Percentiles rank a stretch among this genome's conserved stretches.
phyloP scores from a whole-genome alignment of 1,140 invertebrate genomes.

The Meloidogyne floridensis region DNA sequence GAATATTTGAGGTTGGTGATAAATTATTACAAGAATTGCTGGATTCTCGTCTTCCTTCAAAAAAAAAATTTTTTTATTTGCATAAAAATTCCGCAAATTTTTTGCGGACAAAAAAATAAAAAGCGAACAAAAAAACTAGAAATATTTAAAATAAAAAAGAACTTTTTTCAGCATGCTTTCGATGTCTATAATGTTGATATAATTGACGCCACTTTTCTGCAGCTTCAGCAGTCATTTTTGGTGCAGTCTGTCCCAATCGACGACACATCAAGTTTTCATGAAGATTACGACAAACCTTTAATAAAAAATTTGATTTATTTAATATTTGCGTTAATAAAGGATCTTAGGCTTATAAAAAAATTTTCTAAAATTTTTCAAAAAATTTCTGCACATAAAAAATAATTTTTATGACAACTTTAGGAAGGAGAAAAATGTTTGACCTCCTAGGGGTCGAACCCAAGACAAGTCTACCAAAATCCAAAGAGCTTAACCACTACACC shows the following conservation, averaged over 20 bases:
- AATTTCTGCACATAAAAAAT: background rate
- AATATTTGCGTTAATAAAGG: background rate
- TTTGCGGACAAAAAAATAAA: too few species aligned
- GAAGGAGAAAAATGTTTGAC: too few species aligned
- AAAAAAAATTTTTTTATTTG: background rate
- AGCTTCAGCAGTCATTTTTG: conserved; percentile 62
- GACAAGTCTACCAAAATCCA: too few species aligned
- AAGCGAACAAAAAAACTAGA: too few species aligned
- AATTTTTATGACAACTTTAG: too few species aligned
- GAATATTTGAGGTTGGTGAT: background rate
- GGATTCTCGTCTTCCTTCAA: background rate
- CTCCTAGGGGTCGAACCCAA: too few species aligned
- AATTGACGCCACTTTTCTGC: conserved; percentile 61
- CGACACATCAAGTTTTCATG: conserved; percentile 34
- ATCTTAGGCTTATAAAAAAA: background rate
- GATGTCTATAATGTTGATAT: conserved; percentile 59
- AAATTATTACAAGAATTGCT: background rate
- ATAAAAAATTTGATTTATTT: conserved; percentile 41
- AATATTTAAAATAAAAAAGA: background rate
- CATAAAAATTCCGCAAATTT: too few species aligned
- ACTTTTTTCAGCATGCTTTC: conserved; percentile 57
- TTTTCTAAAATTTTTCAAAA: conserved; percentile 6
- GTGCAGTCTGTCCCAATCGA: conserved; percentile 54
- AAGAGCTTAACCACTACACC: too few species aligned
- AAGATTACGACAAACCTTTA: conserved; percentile 41